Evolutionary conservation across 2,113 vertebrate species (phyloP), one percentile per base, ranked within the genome.

Genomic region (Furnarius figulus): DNA sequence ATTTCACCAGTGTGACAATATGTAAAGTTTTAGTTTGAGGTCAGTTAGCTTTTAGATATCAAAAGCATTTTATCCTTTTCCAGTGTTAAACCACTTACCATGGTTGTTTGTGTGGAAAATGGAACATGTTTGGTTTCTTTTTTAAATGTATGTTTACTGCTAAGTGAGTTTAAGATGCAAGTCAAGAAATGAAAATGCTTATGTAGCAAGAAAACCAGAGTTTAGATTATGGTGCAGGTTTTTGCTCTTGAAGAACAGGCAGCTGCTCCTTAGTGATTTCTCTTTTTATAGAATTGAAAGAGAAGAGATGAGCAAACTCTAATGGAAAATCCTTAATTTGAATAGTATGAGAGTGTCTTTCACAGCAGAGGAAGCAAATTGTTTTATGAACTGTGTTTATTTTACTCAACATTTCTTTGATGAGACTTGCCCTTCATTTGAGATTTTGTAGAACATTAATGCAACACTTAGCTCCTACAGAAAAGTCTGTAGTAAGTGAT

Each of bases 191-290:
- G 14, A 87, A 91, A 93, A 93, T 86, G 94, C 93, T 93, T 93
- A 85, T 3, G 0, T 71, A 84, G 94, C 75, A 92, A 79, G 91
- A 93, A 88, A 94, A 91, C 7, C 14, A 88, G 89, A 85, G 85
- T 96, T 95, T 86, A 86, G 92, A 94, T 93, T 92, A 84, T 76
- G 80, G 84, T 85, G 94, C 93, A 94, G 85, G 87, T 96, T 97
- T 97, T 95, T 90, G 78, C 95, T 90, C 79, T 91, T 96, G 92
- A 95, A 94, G 94, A 96, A 91, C 96, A 87, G 74, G 77, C 96
- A 97, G 96, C 96, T 97, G 95, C 91, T 94, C 35, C 95, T 96
- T 76, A 90, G 87, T 93, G 76, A 80, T 95, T 93, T 95, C 95
- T 90, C 94, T 94, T 94, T 96, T 96, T 97, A 94, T 91, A 94